Evolutionary conservation across 2,113 vertebrate genomes (phyloP).

Genomic region (Pagrus major): DNA sequence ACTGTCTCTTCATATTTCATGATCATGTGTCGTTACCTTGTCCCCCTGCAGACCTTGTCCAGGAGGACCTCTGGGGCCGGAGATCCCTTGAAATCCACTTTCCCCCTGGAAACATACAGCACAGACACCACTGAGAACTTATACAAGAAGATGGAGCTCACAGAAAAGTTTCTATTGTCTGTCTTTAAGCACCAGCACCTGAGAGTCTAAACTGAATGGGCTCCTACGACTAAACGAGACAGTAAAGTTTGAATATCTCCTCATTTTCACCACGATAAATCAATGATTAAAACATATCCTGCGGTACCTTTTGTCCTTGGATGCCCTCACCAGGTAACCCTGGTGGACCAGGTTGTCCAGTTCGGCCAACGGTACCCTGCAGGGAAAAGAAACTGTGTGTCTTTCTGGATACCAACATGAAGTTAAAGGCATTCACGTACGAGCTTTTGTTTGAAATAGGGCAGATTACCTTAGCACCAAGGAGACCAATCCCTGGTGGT

Average conservation of each 20-base stretch:
- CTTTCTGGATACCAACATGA: background rate
- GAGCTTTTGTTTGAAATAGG: background rate
- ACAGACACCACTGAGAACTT: background rate
- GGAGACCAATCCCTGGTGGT: slow-evolving; percentile 74
- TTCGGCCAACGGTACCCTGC: slow-evolving; percentile 84
- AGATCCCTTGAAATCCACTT: slow-evolving; percentile 85
- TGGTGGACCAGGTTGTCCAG: slow-evolving; percentile 69
- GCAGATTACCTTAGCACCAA: slow-evolving; percentile 86
- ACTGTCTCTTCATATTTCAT: background rate
- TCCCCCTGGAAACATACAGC: slow-evolving; percentile 85
- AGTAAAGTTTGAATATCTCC: background rate
- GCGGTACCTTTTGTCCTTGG: slow-evolving; percentile 87
- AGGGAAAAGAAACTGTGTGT: background rate
- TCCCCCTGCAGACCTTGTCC: slow-evolving; percentile 87
- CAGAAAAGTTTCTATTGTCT: background rate
- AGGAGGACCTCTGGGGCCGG: slow-evolving; percentile 85
- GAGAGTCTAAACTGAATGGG: background rate
- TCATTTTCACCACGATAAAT: background rate
- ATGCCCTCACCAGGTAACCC: slow-evolving; percentile 81
- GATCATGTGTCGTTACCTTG: slow-evolving; percentile 82
- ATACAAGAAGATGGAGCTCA: background rate
- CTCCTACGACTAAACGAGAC: background rate
- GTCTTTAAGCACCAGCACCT: too few species aligned
- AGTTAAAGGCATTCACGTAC: background rate
- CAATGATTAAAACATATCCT: background rate